Conservation (phyloP, 2,797 vertebrate genomes). For the Trachurus trachurus region DNA sequence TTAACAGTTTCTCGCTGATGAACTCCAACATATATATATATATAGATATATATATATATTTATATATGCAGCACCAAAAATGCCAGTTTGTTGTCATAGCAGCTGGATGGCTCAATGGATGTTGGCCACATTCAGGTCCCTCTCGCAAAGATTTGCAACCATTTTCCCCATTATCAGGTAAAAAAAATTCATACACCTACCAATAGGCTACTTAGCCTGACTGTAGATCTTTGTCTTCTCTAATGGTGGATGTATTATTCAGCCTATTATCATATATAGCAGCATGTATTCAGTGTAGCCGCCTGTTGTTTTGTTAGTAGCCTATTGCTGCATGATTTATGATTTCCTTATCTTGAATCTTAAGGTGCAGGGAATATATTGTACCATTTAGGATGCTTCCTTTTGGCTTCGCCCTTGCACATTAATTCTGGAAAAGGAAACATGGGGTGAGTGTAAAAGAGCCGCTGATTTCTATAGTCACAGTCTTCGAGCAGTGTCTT, state of each 20-base stretch:
- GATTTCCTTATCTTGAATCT: neutral
- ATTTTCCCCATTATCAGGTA: neutral
- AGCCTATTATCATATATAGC: neutral
- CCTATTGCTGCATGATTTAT: neutral
- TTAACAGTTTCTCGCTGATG: too few species aligned
- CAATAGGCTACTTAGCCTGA: too few species aligned
- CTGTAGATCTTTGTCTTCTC: neutral
- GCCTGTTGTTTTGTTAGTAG: neutral
- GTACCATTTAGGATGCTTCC: conserved; percentile 1
- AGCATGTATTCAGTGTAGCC: neutral
- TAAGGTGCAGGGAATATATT: neutral
- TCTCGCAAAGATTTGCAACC: neutral
- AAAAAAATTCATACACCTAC: neutral
- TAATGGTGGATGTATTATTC: neutral
- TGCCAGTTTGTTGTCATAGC: neutral
- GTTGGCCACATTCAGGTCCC: neutral
- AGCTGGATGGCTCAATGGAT: neutral
- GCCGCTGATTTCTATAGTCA: conserved; percentile 36
- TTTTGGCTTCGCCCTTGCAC: conserved; percentile 14
- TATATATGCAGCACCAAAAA: too few species aligned
- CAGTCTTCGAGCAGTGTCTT: conserved; percentile 19
- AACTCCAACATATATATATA: too few species aligned
- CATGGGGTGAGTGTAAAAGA: conserved; percentile 8
- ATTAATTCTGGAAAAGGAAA: conserved; percentile 29
- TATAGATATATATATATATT: too few species aligned